Evolutionary conservation across 2,888 invertebrate species (phyloP).

Genomic region (Tetheella fluctuosa): DNA sequence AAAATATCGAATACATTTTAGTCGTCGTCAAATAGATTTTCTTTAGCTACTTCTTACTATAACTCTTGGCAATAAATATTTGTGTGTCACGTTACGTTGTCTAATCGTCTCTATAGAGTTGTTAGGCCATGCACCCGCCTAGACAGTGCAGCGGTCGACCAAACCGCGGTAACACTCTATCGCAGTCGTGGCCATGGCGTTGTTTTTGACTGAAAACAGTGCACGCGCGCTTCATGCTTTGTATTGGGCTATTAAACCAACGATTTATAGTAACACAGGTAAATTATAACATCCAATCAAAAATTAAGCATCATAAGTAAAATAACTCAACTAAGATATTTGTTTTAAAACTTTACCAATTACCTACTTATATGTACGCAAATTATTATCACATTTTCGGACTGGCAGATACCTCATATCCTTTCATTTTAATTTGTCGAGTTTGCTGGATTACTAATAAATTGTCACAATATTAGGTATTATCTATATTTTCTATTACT

Average conservation of each 20-base stretch:
- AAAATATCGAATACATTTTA: too few relatives aligned
- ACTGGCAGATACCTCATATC: too few relatives aligned
- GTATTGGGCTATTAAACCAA: slow-evolving; percentile 53
- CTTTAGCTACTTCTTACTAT: not conserved
- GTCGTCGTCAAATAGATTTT: not conserved
- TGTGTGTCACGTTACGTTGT: not conserved
- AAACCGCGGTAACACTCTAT: slow-evolving; percentile 72
- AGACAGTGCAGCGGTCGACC: slow-evolving; percentile 61
- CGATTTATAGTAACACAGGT: slow-evolving; percentile 10
- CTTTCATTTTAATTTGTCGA: too few relatives aligned
- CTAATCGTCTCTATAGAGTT: slow-evolving; percentile 49
- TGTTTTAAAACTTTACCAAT: not conserved
- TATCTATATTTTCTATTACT: too few relatives aligned
- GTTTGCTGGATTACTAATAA: too few relatives aligned
- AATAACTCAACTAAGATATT: not conserved
- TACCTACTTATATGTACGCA: too few relatives aligned
- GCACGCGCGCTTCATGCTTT: slow-evolving; percentile 75
- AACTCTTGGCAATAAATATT: slow-evolving; percentile 6
- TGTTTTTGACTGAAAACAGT: slow-evolving; percentile 82
- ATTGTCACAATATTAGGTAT: too few relatives aligned
- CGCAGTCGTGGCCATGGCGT: slow-evolving; percentile 73
- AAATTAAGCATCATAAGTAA: not conserved
- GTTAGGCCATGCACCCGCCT: slow-evolving; percentile 44
- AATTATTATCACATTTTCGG: too few relatives aligned
- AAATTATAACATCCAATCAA: not conserved